phyloP scores from a whole-genome alignment of 2,888 invertebrate genomes.

The Himalopsyche kuldschensis region DNA sequence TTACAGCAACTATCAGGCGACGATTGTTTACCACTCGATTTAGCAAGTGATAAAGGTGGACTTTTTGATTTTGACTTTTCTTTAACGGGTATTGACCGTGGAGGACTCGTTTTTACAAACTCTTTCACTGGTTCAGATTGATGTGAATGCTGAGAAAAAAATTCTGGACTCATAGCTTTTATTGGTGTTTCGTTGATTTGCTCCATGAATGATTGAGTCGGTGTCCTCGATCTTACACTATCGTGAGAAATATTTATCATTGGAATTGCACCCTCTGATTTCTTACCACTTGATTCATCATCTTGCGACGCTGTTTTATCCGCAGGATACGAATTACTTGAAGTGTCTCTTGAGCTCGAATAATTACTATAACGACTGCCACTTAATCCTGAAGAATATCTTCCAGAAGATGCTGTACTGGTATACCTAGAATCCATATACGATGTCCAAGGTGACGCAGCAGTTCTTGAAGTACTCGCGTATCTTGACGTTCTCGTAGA shows the following conservation, averaged over 20 bases:
- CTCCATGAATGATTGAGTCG: no score
- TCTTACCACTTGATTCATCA: background rate
- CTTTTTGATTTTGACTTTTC: slow-evolving; percentile 42
- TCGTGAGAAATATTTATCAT: background rate
- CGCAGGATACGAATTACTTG: background rate
- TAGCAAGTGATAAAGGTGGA: slow-evolving; percentile 44
- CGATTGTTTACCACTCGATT: slow-evolving; percentile 41
- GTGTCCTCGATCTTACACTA: background rate
- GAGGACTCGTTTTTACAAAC: slow-evolving; percentile 22
- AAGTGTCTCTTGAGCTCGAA: slow-evolving; percentile 41
- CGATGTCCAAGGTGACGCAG: slow-evolving; percentile 66
- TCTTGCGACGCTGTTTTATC: background rate
- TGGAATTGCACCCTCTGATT: background rate
- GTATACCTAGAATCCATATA: slow-evolving; percentile 59
- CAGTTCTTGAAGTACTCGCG: slow-evolving; percentile 60
- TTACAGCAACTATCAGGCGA: slow-evolving; percentile 38
- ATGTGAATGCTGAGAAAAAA: no score
- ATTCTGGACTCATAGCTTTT: background rate
- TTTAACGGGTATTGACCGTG: slow-evolving; percentile 23
- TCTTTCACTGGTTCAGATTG: background rate
- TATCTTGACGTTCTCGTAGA: slow-evolving; percentile 68
- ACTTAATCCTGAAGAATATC: slow-evolving; percentile 41
- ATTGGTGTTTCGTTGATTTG: background rate
- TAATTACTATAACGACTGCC: slow-evolving; percentile 41
- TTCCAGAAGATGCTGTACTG: slow-evolving; percentile 41